Percentiles rank a stretch among this genome's conserved stretches.
Evolutionary conservation across 2,113 vertebrate genomes (phyloP).

Genomic region (Halcyon senegalensis): DNA sequence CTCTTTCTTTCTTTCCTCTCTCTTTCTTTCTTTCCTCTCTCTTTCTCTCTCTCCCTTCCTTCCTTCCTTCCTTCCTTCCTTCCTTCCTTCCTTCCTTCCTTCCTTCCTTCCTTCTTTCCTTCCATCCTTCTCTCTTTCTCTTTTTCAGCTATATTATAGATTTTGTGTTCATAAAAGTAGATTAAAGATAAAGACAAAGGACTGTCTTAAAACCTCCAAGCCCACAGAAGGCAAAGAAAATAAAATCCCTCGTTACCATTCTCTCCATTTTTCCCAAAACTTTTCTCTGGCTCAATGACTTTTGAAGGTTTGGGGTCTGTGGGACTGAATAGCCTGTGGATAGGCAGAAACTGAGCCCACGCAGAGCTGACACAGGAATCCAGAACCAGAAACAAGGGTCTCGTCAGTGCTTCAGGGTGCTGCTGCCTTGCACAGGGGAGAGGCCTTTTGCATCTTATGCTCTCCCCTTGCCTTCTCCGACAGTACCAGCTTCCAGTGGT

Average conservation of each 20-base stretch:
- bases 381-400: not conserved
- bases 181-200: not conserved
- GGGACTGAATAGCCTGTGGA: not conserved
- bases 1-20: not conserved
- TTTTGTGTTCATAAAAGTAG: not conserved
- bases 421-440: rapidly evolving
- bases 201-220: not conserved
- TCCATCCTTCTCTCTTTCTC: too few relatives aligned
- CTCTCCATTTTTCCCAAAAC: not conserved
- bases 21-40: too few relatives aligned
- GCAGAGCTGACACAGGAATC: not conserved
- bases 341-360: not conserved
- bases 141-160: not conserved
- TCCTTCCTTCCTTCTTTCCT: too few relatives aligned
- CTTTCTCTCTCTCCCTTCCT: too few relatives aligned
- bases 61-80: too few relatives aligned
- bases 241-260: not conserved
- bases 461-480: not conserved
- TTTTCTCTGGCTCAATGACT: rapidly evolving
- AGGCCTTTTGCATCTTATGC: too few relatives aligned
- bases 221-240: not conserved
- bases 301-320: not conserved
- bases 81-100: too few relatives aligned
- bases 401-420: not conserved
- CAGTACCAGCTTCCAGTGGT: not conserved